Evolutionary conservation across 2,113 vertebrate species (phyloP).

Genomic region (Chlamydotis undulata): DNA sequence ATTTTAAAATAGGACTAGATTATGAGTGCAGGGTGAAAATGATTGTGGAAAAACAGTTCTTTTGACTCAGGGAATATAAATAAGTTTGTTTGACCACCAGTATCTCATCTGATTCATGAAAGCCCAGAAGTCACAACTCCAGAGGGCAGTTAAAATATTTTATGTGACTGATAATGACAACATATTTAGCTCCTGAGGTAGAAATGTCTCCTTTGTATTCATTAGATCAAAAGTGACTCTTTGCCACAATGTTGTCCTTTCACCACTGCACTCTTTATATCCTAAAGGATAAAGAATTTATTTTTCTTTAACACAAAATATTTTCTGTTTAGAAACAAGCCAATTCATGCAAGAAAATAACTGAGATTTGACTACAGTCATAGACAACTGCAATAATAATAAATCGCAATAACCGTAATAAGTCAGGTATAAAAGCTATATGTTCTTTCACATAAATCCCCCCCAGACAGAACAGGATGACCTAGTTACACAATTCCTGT

Average conservation of each 20-base stretch:
- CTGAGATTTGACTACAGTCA: not conserved
- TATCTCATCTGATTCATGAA: slow-evolving; percentile 39
- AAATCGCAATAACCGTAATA: not conserved
- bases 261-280: not conserved
- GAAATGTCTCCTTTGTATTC: slow-evolving; percentile 39
- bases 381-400: not conserved
- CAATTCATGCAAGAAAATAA: not conserved
- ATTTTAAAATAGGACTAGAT: not conserved
- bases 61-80: not conserved
- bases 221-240: not conserved
- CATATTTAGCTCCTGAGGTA: not conserved
- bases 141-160: slow-evolving; percentile 36
- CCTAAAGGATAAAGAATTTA: not conserved
- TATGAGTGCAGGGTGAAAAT: not conserved
- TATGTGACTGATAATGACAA: slow-evolving; percentile 45
- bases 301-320: not conserved
- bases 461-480: not conserved
- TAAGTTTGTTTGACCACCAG: not conserved
- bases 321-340: not conserved
- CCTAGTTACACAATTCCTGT: not conserved
- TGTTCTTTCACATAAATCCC: not conserved
- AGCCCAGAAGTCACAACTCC: slow-evolving; percentile 22
- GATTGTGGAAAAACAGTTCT: not conserved
- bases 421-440: not conserved
- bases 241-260: not conserved